These are phyloP conservation scores for Xyrichtys novacula DNA, from an alignment of 2,797 vertebrate genomes.

Conservation along the genomic window DNA sequence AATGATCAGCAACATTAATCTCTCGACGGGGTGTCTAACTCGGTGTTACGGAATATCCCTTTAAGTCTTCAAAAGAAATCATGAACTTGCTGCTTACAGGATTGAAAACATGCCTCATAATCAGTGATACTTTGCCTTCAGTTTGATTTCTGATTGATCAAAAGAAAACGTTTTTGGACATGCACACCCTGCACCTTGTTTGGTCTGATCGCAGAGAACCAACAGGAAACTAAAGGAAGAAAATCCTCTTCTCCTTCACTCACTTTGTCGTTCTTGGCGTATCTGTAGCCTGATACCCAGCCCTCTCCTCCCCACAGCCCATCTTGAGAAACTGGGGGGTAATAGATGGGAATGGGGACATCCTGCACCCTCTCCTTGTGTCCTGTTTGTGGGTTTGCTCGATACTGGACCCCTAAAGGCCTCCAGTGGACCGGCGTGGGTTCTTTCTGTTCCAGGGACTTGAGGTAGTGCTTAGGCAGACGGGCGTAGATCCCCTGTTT, in stretches of 20 bases:
- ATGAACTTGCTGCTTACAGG: no score
- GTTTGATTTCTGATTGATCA: no score
- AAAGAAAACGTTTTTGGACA: no score
- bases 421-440: conserved; percentile 90
- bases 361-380: conserved; percentile 90
- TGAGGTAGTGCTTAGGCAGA: conserved; percentile 90
- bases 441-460: conserved; percentile 80
- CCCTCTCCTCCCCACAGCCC: conserved; percentile 97
- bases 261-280: conserved; percentile 92
- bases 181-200: no score
- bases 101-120: no score
- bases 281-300: conserved; percentile 89
- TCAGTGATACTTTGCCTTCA: no score
- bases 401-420: conserved; percentile 85
- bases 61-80: no score
- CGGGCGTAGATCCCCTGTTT: conserved; percentile 90
- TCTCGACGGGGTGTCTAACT: no score
- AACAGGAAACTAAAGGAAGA: background rate
- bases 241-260: conserved; percentile 31
- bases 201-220: no score
- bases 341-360: conserved; percentile 87
- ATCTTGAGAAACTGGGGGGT: conserved; percentile 87
- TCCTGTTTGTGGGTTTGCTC: conserved; percentile 84
- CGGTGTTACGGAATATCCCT: no score
- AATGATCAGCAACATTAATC: no score